phyloP scores from a whole-genome alignment of 2,888 invertebrate species.

The Leptinotarsa haldemani region DNA sequence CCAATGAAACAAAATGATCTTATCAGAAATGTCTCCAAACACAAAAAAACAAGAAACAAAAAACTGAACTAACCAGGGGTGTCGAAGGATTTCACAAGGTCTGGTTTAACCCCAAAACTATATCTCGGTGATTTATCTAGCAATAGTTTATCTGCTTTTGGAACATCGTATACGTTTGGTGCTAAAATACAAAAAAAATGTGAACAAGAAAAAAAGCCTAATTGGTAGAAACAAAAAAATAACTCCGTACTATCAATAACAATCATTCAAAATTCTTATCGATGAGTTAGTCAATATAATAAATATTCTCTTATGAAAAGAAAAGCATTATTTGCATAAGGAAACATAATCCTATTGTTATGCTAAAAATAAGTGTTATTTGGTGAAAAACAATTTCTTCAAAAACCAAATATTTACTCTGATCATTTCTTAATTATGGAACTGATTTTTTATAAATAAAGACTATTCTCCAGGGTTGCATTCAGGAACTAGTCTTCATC shows the following conservation, averaged over 20 bases:
- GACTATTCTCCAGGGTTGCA: no score
- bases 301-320: no score
- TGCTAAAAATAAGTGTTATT: no score
- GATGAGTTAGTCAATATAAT: no score
- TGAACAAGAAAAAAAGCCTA: background rate
- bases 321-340: no score
- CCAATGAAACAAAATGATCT: no score
- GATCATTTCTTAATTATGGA: no score
- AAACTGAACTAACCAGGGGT: conserved; percentile 69
- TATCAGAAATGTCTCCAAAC: background rate
- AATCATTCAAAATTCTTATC: background rate
- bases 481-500: background rate
- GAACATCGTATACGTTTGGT: conserved; percentile 70
- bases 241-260: background rate
- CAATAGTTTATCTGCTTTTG: conserved; percentile 70
- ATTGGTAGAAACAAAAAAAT: conserved; percentile 11
- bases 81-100: conserved; percentile 70
- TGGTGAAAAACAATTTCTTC: no score
- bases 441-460: no score
- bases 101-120: conserved; percentile 76
- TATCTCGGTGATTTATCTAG: conserved; percentile 71
- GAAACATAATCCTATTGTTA: no score
- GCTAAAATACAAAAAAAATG: conserved; percentile 56
- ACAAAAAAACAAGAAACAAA: background rate
- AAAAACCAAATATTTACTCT: no score